A percentile compares a stretch with the other conserved stretches of the same genome.
Evolutionary conservation across 2,113 vertebrate species (phyloP).

Genomic region (Onychostoma macrolepis): DNA sequence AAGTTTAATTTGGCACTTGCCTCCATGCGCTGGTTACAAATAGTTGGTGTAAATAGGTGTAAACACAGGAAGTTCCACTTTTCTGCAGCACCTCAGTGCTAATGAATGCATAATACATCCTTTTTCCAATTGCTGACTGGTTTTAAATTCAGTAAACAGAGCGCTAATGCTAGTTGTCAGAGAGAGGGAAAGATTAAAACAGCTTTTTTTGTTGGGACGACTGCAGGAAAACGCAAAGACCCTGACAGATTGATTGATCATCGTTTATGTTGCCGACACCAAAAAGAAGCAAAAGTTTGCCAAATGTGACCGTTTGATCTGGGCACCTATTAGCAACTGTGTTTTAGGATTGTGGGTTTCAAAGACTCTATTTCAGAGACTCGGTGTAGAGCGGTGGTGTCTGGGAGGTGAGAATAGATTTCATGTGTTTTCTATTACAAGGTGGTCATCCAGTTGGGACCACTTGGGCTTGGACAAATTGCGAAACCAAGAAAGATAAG

Average conservation of each 20-base stretch:
- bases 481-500: slow-evolving; percentile 41
- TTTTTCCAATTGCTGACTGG: slow-evolving; percentile 42
- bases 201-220: slow-evolving; percentile 1
- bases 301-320: slow-evolving; percentile 25
- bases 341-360: not conserved
- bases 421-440: slow-evolving; percentile 23
- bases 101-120: slow-evolving; percentile 51
- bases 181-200: slow-evolving; percentile 34
- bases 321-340: not conserved
- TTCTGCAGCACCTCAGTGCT: slow-evolving; percentile 18
- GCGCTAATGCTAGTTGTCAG: slow-evolving; percentile 12
- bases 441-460: slow-evolving; percentile 12
- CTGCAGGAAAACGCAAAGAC: not conserved
- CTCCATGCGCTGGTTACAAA: slow-evolving; percentile 6
- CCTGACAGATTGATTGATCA: slow-evolving; percentile 44
- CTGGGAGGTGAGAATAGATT: slow-evolving; percentile 21
- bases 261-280: slow-evolving; percentile 28
- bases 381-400: not conserved
- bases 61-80: slow-evolving; percentile 46
- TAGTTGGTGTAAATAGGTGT: slow-evolving; percentile 34
- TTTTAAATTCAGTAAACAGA: slow-evolving; percentile 33
- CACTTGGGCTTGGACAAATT: slow-evolving; percentile 2
- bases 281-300: slow-evolving; percentile 30
- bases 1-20: slow-evolving; percentile 4
- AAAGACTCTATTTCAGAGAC: not conserved